Evolutionary conservation across 2,797 vertebrate genomes (phyloP).

Genomic region (Halcyon smyrnensis): DNA sequence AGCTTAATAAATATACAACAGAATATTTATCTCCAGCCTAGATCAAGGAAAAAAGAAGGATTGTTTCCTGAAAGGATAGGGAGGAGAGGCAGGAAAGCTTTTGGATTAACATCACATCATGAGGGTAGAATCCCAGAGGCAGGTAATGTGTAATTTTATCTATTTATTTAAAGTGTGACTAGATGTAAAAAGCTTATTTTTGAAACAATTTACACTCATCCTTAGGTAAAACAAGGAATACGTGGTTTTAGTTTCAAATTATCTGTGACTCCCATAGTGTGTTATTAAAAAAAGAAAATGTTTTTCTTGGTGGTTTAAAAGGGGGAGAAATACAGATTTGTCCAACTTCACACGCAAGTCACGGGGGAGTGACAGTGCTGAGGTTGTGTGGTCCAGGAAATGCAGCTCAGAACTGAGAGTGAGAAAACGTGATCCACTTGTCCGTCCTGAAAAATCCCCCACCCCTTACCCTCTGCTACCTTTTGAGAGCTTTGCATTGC

Average conservation of each 20-base stretch:
- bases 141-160: not conserved
- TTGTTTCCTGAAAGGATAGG: not conserved
- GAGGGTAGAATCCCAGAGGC: not conserved
- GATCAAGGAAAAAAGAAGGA: not conserved
- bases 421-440: not conserved
- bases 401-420: not conserved
- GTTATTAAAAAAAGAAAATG: not conserved
- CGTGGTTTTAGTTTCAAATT: not conserved
- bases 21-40: not conserved
- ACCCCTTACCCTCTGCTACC: not conserved
- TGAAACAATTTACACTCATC: not conserved
- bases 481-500: not conserved
- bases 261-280: not conserved
- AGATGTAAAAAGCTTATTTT: not conserved
- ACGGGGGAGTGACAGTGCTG: not conserved
- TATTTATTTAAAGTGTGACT: not conserved
- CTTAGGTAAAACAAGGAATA: not conserved
- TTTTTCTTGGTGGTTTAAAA: not conserved
- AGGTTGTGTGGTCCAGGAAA: not conserved
- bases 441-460: not conserved
- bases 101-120: not conserved
- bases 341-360: not conserved
- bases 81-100: not conserved
- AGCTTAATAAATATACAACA: not conserved
- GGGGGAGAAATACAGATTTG: not conserved